Evolutionary conservation across 2,113 vertebrate genomes (phyloP), one percentile per base, ranked within the genome.

Genomic region (Colossoma macropomum): DNA sequence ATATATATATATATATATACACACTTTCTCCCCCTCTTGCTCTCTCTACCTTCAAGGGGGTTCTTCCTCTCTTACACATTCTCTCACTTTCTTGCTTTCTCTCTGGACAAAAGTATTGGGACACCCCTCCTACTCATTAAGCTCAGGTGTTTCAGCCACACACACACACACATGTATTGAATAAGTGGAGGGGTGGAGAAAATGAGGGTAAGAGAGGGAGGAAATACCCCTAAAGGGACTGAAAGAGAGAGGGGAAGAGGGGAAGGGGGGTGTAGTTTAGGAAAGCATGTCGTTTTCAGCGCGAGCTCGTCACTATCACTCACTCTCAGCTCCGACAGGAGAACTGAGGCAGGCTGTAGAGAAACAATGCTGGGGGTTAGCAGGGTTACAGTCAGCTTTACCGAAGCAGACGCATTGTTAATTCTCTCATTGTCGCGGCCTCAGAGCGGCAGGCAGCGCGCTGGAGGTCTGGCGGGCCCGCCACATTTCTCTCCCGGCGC

Each of bases 261-360:
- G 70, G 17, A 1, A 52, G 50, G 17, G 50, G 3, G 50, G 8
- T 3, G 25, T 3, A 60, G 59, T n/a, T 25, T 3, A 60, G 59
- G 25, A 1, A 60, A 83, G 83, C 85, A 76, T 79, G 75, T 66
- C 28, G 27, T 74, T 65, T 65, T 38, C 60, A n/a, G 60, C 68
- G 60, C 16, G 32, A 68, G 77, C 62, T 78, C 69, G 15, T 27
- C 23, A 48, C 56, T 32, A 54, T 79, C 59, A 19, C 52, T 66
- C 48, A 11, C 13, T 34, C 9, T 23, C 16, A 15, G 32, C 32
- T 63, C 68, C 41, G 45, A 81, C 79, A 81, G 63, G 86, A 89
- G 79, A 75, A 59, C 19, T 34, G 80, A 81, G 74, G 28, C 10
- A 27, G 63, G 71, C 52, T 23, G 48, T 72, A 72, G 23, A 68